Evolutionary conservation across 2,888 invertebrate species (phyloP).

Genomic region (Allacma fusca): DNA sequence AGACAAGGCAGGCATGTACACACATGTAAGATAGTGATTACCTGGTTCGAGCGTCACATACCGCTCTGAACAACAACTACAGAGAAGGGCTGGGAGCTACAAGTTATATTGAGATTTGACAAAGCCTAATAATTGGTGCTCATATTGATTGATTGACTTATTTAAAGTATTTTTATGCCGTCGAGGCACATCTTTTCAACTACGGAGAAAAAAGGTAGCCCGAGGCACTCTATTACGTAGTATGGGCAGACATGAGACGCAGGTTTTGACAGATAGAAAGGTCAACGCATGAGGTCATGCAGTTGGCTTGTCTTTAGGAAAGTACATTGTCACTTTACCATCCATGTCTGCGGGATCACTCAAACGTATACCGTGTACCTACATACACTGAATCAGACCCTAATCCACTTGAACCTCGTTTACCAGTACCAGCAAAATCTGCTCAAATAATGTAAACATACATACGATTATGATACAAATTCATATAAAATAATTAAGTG

Average conservation of each 20-base stretch:
- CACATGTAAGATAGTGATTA: too few species aligned
- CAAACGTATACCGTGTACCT: too few species aligned
- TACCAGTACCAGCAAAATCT: too few species aligned
- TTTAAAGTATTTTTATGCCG: constrained; percentile 46
- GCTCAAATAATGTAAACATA: too few species aligned
- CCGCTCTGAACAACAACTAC: neutral
- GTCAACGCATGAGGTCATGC: constrained; percentile 23
- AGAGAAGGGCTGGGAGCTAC: constrained; percentile 14
- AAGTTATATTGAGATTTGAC: neutral
- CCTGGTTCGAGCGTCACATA: too few species aligned
- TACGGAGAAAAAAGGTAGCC: constrained; percentile 58
- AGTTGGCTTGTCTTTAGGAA: constrained; percentile 2
- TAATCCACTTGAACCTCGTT: too few species aligned
- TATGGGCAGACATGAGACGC: neutral
- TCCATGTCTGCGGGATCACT: too few species aligned
- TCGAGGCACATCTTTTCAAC: constrained; percentile 58
- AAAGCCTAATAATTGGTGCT: constrained; percentile 34
- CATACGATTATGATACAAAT: too few species aligned
- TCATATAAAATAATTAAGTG: too few species aligned
- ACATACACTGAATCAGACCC: too few species aligned
- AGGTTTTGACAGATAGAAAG: constrained; percentile 29
- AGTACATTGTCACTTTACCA: neutral
- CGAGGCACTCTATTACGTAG: constrained; percentile 54
- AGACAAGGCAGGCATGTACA: too few species aligned
- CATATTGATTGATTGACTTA: constrained; percentile 33